Evolutionary conservation across 2,113 vertebrate species (phyloP), one percentile per base, ranked within the genome.

Genomic region (Melierax canorus): DNA sequence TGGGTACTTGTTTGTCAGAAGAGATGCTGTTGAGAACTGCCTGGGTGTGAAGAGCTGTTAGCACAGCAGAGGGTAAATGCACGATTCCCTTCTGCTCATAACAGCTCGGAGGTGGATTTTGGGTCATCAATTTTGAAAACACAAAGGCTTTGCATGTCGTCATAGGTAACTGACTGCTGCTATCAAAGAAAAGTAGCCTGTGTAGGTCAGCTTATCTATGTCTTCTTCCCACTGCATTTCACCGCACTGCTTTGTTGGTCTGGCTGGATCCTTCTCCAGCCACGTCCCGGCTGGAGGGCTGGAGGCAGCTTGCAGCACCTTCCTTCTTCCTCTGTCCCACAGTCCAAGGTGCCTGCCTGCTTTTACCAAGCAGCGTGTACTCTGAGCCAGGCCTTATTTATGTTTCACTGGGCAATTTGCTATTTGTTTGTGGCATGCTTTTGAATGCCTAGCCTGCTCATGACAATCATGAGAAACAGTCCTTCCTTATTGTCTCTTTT

Each of bases 41-140:
- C 60, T 11, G 43, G 51, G 60, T 78, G 66, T 64, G 77, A 71
- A 81, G 68, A 91, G 87, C 48, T 89, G 41, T 84, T 62, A 89
- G 36, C 58, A 77, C 23, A 92, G 68, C 77, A 59, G 51, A 86
- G 60, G 30, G 41, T 45, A 77, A 55, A 69, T 0, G 0, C 19
- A n/a, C 1, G 3, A 22, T 45, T 81, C 64, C 59, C 50, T 86
- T 80, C 58, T 92, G 39, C 58, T 90, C 0, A 0, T 34, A 53
- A 36, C 4, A 10, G 34, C 16, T 82, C 15, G 11, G 48, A 73
- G 41, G 11, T 36, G n/a, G n/a, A 66, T 94, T 95, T 95, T 14
- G 63, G 53, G 55, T 77, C 60, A 71, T 23, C 1, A 1, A 32
- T 60, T 71, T 92, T 34, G 26, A n/a, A 71, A 79, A 59, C n/a